These are phyloP conservation scores for Streptopelia turtur DNA, from an alignment of 2,797 vertebrate genomes.

Conservation along the genomic window DNA sequence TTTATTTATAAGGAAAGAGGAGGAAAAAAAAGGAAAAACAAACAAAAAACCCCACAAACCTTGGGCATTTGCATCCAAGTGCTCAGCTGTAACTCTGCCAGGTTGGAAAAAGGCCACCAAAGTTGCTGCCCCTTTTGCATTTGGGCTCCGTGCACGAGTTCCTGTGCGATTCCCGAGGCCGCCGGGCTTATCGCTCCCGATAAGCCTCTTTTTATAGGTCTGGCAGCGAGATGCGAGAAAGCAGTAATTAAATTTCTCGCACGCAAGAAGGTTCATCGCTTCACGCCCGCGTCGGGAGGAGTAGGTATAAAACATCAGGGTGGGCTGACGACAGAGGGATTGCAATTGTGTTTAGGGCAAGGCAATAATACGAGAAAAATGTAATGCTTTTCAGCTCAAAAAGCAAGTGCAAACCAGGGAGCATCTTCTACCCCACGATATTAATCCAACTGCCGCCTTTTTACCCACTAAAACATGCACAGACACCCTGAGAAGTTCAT, in stretches of 20 bases:
- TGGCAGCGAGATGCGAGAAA: background rate
- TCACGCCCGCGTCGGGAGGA: background rate
- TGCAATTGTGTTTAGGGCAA: background rate
- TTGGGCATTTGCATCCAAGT: background rate
- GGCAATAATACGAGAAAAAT: background rate
- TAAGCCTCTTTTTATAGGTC: background rate
- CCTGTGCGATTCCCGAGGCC: background rate
- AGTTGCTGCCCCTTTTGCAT: background rate
- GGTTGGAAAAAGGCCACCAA: background rate
- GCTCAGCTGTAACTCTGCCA: background rate
- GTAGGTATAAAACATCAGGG: background rate
- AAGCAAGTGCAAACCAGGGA: background rate
- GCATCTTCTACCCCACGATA: accelerated
- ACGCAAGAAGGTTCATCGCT: background rate
- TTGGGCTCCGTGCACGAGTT: background rate
- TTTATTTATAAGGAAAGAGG: background rate
- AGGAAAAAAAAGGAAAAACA: accelerated
- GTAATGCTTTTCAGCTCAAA: background rate
- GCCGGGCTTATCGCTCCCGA: background rate
- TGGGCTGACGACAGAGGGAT: background rate
- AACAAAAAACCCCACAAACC: background rate
- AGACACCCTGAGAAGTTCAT: accelerated
- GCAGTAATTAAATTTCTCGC: conserved; percentile 4
- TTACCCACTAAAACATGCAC: background rate
- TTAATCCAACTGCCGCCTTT: background rate